Conservation (phyloP, 1,140 invertebrate species). For the Cyclina sinensis region DNA sequence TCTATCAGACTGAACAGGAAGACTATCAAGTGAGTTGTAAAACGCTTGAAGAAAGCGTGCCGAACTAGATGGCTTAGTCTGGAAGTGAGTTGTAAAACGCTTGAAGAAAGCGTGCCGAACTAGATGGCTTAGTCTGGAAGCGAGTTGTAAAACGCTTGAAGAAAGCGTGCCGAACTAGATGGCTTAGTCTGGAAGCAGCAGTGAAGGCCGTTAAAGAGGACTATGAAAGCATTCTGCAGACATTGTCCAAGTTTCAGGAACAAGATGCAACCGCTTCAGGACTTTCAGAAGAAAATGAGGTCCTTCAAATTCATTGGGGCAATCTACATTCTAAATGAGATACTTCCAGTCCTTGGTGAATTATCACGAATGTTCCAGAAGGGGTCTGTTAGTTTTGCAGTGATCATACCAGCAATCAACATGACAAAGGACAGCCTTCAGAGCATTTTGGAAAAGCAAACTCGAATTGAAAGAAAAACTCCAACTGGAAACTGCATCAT, state of each 20-base stretch:
- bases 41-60: too few relatives aligned
- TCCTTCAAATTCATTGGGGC: conserved; percentile 2
- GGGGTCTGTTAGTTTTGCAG: not conserved
- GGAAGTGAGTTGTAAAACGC: too few relatives aligned
- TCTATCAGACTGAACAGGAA: too few relatives aligned
- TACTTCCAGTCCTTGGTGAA: not conserved
- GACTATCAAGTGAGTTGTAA: too few relatives aligned
- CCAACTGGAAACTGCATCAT: conserved; percentile 2
- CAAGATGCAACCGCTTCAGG: not conserved
- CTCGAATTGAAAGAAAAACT: not conserved
- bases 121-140: too few relatives aligned
- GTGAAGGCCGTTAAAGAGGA: conserved; percentile 31
- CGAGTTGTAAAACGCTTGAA: too few relatives aligned
- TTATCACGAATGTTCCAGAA: not conserved
- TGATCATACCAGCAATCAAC: conserved; percentile 5
- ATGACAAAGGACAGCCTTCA: not conserved
- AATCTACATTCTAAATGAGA: conserved; percentile 13
- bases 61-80: too few relatives aligned
- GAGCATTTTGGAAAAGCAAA: not conserved
- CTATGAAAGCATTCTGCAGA: conserved; percentile 17
- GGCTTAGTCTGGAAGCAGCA: too few relatives aligned
- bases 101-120: too few relatives aligned
- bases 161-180: too few relatives aligned
- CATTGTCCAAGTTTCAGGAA: not conserved
- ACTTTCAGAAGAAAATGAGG: conserved; percentile 5